Evolutionary conservation across 2,797 vertebrate genomes (phyloP), one percentile per base, ranked within the genome.

Genomic region (Danio tinwini): DNA sequence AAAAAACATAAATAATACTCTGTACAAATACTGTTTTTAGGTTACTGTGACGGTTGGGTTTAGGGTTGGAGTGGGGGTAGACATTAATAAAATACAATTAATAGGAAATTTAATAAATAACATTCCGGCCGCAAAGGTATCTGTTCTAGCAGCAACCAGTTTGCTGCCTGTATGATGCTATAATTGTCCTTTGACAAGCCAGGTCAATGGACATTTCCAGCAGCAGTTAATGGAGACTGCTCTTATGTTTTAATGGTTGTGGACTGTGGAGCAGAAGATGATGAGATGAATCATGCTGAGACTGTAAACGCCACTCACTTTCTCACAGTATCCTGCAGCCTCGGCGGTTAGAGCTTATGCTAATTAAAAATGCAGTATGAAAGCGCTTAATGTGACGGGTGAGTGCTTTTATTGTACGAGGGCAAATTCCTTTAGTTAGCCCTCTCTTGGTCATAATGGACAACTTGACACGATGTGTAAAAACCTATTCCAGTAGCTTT

Each of bases 311-410:
- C 21, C 16, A 78, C 29, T 78, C 17, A 49, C 19, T 49, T 39
- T 6, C 59, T 21, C 37, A 73, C 40, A 63, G 61, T 52, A 45
- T 75, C 58, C 47, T 63, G 45, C 59, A 14, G 74, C 62, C 44
- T 74, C 14, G 0, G 37, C 42, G 10, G 71, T 63, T 65, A 63
- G 47, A 37, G 1, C 6, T 52, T 52, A 11, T 52, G 53, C 53
- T 78, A 61, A 53, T 71, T 71, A 63, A 62, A 44, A 44, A 79
- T 72, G 58, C 44, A 49, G 7, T n/a, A 61, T 69, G 55, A 49
- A 40, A 78, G 64, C 6, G 64, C 19, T 71, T 7, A 44, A 16
- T 77, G 63, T 49, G 21, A 47, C 29, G 53, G 6, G 13, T 45
- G 14, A 50, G 13, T 70, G 13, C 64, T 61, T 61, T 63, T 47